Conservation (phyloP, 2,888 invertebrate genomes). For the Drosophila longiperda region DNA sequence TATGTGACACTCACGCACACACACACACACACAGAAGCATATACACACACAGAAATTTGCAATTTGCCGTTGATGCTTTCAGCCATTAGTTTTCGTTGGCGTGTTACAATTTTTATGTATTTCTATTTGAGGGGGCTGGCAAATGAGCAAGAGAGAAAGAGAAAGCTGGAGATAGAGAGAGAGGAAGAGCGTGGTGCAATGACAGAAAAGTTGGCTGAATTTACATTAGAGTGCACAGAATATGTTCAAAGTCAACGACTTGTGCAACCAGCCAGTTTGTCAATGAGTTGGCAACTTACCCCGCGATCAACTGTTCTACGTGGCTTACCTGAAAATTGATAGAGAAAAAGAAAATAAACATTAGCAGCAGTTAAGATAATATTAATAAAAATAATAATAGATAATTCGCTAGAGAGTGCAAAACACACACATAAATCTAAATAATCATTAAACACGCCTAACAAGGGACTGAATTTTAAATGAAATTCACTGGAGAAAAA, state of each 20-base stretch:
- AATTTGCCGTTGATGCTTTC: constrained; percentile 44
- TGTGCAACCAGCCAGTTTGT: constrained; percentile 10
- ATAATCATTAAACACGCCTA: constrained; percentile 5
- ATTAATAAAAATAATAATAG: not conserved
- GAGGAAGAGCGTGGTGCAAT: not conserved
- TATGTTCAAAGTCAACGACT: constrained; percentile 40
- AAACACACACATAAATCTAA: constrained; percentile 1
- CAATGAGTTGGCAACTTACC: constrained; percentile 18
- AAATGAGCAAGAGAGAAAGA: not conserved
- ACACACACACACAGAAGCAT: not conserved
- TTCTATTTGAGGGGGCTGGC: constrained; percentile 7
- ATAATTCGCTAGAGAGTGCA: constrained; percentile 1
- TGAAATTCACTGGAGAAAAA: constrained; percentile 16
- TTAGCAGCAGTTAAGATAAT: constrained; percentile 23
- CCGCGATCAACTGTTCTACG: not conserved
- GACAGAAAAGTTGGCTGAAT: constrained; percentile 9
- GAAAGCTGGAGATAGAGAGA: not conserved
- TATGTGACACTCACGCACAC: constrained; percentile 29
- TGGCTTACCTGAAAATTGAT: constrained; percentile 62
- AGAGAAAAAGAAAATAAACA: constrained; percentile 5
- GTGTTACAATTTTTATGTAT: constrained; percentile 31
- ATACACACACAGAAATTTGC: constrained; percentile 10
- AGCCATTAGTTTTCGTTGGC: constrained; percentile 37
- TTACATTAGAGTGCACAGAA: constrained; percentile 51
- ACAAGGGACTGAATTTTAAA: not conserved